phyloP scores from a whole-genome alignment of 1,140 invertebrate species.

The Pseudomyrmex flavicornis region DNA sequence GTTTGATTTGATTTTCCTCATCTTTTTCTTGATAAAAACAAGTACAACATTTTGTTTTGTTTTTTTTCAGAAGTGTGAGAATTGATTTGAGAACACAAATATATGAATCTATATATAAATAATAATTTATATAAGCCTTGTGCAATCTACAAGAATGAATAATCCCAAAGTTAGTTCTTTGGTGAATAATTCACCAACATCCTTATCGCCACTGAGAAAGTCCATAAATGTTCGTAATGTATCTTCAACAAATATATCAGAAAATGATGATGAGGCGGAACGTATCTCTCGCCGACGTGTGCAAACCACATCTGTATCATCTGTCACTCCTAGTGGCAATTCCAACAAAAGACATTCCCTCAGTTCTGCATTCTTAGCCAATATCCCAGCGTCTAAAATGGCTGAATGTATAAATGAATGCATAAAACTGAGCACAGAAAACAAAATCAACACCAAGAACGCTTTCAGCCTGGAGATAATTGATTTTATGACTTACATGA shows the following conservation, averaged over 20 bases:
- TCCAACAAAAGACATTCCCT: slow-evolving; percentile 75
- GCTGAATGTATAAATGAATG: slow-evolving; percentile 87
- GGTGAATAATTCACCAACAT: slow-evolving; percentile 9
- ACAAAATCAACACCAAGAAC: slow-evolving; percentile 94
- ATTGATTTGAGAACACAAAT: not conserved
- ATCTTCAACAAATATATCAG: slow-evolving; percentile 46
- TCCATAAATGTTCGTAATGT: slow-evolving; percentile 62
- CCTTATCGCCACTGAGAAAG: slow-evolving; percentile 70
- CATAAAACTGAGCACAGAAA: slow-evolving; percentile 88
- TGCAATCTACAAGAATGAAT: slow-evolving; percentile 23
- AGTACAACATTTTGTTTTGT: not conserved
- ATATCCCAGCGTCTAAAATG: slow-evolving; percentile 79
- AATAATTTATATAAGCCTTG: not conserved
- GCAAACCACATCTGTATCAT: not conserved
- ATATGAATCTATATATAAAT: not conserved
- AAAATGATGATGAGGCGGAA: slow-evolving; percentile 83
- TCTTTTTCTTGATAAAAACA: too few species aligned
- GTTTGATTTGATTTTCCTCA: too few species aligned
- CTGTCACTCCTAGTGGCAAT: not conserved
- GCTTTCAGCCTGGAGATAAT: slow-evolving; percentile 93
- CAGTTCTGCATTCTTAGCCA: slow-evolving; percentile 69
- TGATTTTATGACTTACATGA: slow-evolving; percentile 91
- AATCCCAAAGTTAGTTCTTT: slow-evolving; percentile 13
- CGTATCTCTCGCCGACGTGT: slow-evolving; percentile 72
- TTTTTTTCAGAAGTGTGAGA: slow-evolving; percentile 14